Evolutionary conservation across 37 sponge, comb jelly and placozoan genomes (phyloP).

Genomic region (Diacarnus erythraeanus): DNA sequence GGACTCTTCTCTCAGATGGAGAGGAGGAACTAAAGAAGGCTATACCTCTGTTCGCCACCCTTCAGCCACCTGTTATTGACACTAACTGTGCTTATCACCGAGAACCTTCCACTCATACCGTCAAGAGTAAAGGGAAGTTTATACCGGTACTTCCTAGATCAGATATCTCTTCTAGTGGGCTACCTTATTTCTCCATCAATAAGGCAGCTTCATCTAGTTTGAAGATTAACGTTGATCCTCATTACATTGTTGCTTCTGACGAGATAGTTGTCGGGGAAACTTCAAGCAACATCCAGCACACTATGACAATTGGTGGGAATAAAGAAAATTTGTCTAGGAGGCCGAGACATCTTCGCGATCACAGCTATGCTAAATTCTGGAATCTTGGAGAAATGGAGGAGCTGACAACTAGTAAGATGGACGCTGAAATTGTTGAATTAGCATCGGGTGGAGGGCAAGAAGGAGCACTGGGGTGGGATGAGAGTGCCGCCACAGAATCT

Average conservation of each 20-base stretch:
- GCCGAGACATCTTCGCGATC: constrained; percentile 17
- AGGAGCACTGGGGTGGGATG: not conserved
- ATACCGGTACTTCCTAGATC: constrained; percentile 26
- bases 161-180: not conserved
- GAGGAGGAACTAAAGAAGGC: constrained; percentile 60
- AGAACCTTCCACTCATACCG: constrained; percentile 17
- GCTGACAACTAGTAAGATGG: not conserved
- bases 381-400: not conserved
- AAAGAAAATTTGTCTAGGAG: not conserved
- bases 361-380: constrained; percentile 21
- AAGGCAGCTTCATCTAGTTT: not conserved
- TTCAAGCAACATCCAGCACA: not conserved
- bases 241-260: not conserved
- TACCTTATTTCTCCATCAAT: constrained; percentile 22
- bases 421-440: not conserved
- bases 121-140: constrained; percentile 59
- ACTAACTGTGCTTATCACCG: constrained; percentile 4
- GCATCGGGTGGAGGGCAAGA: not conserved
- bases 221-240: not conserved
- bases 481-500: not conserved
- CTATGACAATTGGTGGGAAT: not conserved
- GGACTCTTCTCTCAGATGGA: constrained; percentile 70
- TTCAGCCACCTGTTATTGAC: constrained; percentile 61
- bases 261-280: not conserved
- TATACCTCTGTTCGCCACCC: constrained; percentile 46